Percentiles rank a stretch among this genome's conserved stretches.
Conservation (phyloP, 1,140 invertebrate genomes). For the Drosophila orena region DNA sequence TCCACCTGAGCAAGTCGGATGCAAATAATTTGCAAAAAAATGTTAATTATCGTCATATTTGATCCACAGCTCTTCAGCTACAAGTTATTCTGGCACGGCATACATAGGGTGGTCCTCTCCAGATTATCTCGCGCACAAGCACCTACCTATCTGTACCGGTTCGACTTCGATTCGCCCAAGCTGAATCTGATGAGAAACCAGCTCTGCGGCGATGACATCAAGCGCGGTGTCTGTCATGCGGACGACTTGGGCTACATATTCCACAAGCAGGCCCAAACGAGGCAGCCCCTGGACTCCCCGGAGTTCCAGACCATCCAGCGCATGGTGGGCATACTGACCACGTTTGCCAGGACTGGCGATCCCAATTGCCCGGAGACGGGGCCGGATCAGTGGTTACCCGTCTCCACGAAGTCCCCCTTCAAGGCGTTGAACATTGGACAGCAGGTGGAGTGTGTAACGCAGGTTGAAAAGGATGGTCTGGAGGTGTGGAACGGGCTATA, state of each 20-base stretch:
- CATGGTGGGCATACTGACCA: constrained; percentile 81
- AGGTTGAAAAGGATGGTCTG: constrained; percentile 53
- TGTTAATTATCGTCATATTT: too few species aligned
- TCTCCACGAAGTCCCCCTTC: constrained; percentile 42
- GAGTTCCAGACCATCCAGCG: constrained; percentile 75
- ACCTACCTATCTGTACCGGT: constrained; percentile 85
- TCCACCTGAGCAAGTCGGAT: too few species aligned
- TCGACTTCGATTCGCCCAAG: constrained; percentile 81
- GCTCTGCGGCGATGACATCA: constrained; percentile 62
- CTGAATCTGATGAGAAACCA: constrained; percentile 71
- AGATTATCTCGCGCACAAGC: constrained; percentile 65
- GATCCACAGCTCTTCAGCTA: constrained; percentile 64
- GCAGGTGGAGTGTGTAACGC: constrained; percentile 33
- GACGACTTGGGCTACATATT: constrained; percentile 89
- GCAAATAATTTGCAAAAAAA: too few species aligned
- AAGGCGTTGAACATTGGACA: constrained; percentile 56
- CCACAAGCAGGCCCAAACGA: constrained; percentile 80
- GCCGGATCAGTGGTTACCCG: constrained; percentile 38
- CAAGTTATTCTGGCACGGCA: constrained; percentile 81
- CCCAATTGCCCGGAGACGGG: constrained; percentile 66
- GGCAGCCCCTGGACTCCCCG: constrained; percentile 59
- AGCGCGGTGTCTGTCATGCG: constrained; percentile 86
- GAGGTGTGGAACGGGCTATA: constrained; percentile 65
- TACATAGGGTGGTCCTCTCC: constrained; percentile 73
- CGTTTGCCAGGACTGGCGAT: constrained; percentile 84